phyloP scores from a whole-genome alignment of 2,113 vertebrate species.

The Scomber scombrus region DNA sequence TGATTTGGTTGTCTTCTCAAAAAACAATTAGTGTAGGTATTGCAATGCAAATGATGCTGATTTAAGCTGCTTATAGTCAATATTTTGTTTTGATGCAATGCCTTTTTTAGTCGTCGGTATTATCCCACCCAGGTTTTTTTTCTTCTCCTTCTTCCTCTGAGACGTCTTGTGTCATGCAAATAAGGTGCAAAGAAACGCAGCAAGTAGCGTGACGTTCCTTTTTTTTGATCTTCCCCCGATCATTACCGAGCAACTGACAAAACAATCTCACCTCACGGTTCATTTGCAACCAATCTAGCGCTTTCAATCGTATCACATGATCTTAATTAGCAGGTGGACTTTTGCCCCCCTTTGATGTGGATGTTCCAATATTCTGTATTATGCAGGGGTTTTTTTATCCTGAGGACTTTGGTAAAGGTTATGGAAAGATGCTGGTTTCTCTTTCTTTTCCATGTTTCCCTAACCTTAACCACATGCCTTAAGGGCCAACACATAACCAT shows the following conservation, averaged over 20 bases:
- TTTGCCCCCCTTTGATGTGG: neutral
- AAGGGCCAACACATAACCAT: too few species aligned
- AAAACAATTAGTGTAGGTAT: conserved; percentile 16
- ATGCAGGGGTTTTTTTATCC: neutral
- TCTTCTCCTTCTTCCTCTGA: neutral
- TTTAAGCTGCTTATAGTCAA: conserved; percentile 1
- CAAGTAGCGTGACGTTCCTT: too few species aligned
- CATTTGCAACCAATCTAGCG: neutral
- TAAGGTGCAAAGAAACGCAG: neutral
- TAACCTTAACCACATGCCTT: too few species aligned
- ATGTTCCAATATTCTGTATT: neutral
- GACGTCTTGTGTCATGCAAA: neutral
- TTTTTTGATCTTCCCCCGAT: neutral
- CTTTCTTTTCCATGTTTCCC: too few species aligned
- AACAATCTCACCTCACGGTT: neutral
- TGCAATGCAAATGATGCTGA: conserved; percentile 6
- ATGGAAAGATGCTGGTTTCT: too few species aligned
- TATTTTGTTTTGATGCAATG: neutral
- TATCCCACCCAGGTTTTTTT: neutral
- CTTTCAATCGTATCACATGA: neutral
- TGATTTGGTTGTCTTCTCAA: conserved; percentile 6
- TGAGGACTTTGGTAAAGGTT: neutral
- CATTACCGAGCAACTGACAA: neutral
- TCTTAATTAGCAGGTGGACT: neutral
- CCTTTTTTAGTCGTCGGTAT: neutral